A percentile compares a stretch with the other conserved stretches of the same genome.
Evolutionary conservation across 2,888 invertebrate genomes (phyloP).

Genomic region (Listrodromus nycthemerus): DNA sequence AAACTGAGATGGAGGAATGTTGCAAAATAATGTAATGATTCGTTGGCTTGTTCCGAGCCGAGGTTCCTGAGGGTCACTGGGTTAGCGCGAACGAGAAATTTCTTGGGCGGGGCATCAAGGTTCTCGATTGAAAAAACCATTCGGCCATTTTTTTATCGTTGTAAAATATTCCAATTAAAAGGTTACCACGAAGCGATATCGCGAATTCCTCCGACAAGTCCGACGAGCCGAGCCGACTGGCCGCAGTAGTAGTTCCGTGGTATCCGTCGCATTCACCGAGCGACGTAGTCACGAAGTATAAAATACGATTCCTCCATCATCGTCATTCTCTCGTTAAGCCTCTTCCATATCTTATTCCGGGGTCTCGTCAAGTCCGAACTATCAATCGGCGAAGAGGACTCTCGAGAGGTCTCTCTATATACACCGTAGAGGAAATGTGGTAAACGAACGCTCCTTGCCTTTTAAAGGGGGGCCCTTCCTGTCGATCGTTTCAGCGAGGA

Average conservation of each 20-base stretch:
- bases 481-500: constrained; percentile 32
- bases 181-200: constrained; percentile 46
- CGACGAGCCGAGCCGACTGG: constrained; percentile 27
- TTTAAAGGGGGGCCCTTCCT: constrained; percentile 59
- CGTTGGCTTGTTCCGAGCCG: constrained; percentile 47
- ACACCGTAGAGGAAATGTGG: constrained; percentile 53
- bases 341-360: constrained; percentile 70
- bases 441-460: constrained; percentile 64
- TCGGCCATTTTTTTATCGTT: constrained; percentile 47
- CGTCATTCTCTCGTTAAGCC: constrained; percentile 73
- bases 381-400: constrained; percentile 46
- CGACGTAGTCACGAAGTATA: constrained; percentile 40
- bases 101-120: constrained; percentile 63
- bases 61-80: constrained; percentile 66
- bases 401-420: constrained; percentile 20
- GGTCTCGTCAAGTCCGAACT: constrained; percentile 51
- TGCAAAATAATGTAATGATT: constrained; percentile 70
- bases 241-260: neutral
- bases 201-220: constrained; percentile 52
- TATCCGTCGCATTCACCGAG: constrained; percentile 18
- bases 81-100: constrained; percentile 66
- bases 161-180: constrained; percentile 50
- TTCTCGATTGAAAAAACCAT: constrained; percentile 46
- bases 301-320: constrained; percentile 70
- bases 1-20: constrained; percentile 58